Evolutionary conservation across 1,140 invertebrate genomes (phyloP), one percentile per base, ranked within the genome.

Genomic region (Zophobas morio): DNA sequence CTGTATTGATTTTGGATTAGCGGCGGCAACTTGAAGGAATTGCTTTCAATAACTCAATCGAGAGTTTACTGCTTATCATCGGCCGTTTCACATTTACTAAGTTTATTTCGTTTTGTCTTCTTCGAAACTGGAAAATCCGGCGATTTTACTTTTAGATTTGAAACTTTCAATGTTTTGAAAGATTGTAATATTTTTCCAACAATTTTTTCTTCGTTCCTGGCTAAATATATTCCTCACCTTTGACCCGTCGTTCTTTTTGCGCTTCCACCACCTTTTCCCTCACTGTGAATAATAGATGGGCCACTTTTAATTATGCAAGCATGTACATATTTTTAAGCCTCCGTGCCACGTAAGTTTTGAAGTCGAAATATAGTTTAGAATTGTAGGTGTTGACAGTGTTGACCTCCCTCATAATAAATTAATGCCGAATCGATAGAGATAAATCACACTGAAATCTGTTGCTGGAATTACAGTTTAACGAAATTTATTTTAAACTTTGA

Each of bases 371-470:
- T 6, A 35, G 2, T 66, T 66, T 6, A 2, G n/a, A 20, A 6
- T 20, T 42, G 39, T 42, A 66, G 60, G 60, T 66, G 60, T 66
- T 39, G 60, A 66, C 60, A 40, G 39, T 40, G 37, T 32, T 66
- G 60, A 66, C 60, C 60, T 66, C 8, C 5, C 60, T 40, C 60
- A 33, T 66, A 42, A 66, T 42, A 40, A 66, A 66, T 66, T 66
- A 37, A 66, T 66, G n/a, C 20, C 60, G 0, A 66, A 66, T 66
- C 60, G 20, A 66, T 66, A 66, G 33, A 66, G 1, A 40, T 66
- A 66, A 66, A 66, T 66, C 60, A 66, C 60, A 47, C n/a, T 34
- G 60, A 66, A 66, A 66, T 66, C 60, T 66, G 37, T 40, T 42
- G 36, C 20, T 20, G 37, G 20, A 5, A 32, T 66, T 37, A 42